Percentiles rank a stretch among this genome's conserved stretches.
Evolutionary conservation across 2,888 invertebrate species (phyloP).

Genomic region (Epinotia nisella): DNA sequence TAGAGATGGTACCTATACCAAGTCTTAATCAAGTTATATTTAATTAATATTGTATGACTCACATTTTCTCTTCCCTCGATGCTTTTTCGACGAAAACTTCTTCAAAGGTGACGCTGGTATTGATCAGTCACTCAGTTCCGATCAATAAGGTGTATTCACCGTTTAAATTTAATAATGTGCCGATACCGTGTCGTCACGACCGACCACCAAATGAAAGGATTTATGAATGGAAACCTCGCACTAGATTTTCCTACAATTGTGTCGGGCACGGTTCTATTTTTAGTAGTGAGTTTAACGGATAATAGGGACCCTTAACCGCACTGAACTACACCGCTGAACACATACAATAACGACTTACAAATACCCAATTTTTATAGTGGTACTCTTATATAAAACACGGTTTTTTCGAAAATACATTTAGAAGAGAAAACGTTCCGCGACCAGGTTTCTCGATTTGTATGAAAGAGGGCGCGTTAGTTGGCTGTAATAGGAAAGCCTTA

Average conservation of each 20-base stretch:
- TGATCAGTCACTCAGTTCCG: slow-evolving; percentile 29
- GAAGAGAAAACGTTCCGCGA: slow-evolving; percentile 76
- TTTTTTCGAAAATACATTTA: slow-evolving; percentile 71
- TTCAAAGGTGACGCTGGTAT: slow-evolving; percentile 37
- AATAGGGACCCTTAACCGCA: slow-evolving; percentile 47
- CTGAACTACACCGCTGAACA: slow-evolving; percentile 52
- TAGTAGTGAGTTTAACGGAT: slow-evolving; percentile 59
- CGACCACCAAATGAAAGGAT: slow-evolving; percentile 72
- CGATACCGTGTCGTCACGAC: slow-evolving; percentile 60
- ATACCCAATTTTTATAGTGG: slow-evolving; percentile 53
- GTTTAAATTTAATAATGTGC: slow-evolving; percentile 16
- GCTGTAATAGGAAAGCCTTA: slow-evolving; percentile 73
- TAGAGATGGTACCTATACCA: background rate
- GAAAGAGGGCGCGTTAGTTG: slow-evolving; percentile 79
- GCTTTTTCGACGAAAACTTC: slow-evolving; percentile 33
- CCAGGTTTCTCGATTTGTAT: slow-evolving; percentile 77
- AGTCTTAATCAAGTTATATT: background rate
- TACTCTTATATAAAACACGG: slow-evolving; percentile 64
- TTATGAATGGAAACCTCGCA: slow-evolving; percentile 76
- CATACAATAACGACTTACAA: slow-evolving; percentile 54
- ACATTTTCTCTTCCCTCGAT: slow-evolving; percentile 33
- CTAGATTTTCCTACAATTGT: slow-evolving; percentile 66
- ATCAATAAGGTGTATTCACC: slow-evolving; percentile 16
- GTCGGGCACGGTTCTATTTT: slow-evolving; percentile 70
- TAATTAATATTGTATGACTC: slow-evolving; percentile 19